Evolutionary conservation across 2,113 vertebrate genomes (phyloP), one percentile per base, ranked within the genome.

Genomic region (Grammomys surdaster): DNA sequence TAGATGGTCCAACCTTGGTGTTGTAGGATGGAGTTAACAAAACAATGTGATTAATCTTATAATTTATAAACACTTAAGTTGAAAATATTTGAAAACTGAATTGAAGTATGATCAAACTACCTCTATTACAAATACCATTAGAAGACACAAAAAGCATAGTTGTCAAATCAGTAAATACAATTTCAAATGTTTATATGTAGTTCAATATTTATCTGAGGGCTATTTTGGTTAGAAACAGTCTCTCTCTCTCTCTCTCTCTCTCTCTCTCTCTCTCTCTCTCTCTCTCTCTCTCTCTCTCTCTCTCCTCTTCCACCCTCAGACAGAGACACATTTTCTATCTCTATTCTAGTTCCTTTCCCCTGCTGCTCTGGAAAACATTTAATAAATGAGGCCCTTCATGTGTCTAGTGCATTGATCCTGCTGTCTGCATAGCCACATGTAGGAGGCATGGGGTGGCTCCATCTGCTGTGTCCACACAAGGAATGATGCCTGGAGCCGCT

Each of bases 1-100:
- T 26, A 72, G 31, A n/a, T 94, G 19, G 7, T 11, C 58, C 72
- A 81, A 73, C 3, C 75, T 51, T 89, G 36, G 36, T 70, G 6
- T 26, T 28, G 4, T 26, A 19, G 26, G 72, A 5, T 2, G 19
- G 17, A 19, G 2, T 40, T 80, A 90, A 84, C 80, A 70, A 90
- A 92, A 91, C 3, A 69, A 81, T 7, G 19, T 56, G 40, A 92
- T 89, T 86, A 72, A 78, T 22, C 48, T 94, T 94, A 33, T 63
- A 80, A 95, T 94, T 88, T 10, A 72, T 3, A 95, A 90, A 12
- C 22, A 95, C 58, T 77, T 88, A 90, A 80, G 22, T 56, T 87
- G 58, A 95, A 93, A 73, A 48, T 73, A 94, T 95, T 24, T 91
- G 60, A 88, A 60, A 77, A 90, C 92, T 96, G 93, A 76, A 73